These are phyloP conservation scores for Choloepus hoffmanni DNA, from an alignment of 2,113 vertebrate genomes.

Conservation along the genomic window DNA sequence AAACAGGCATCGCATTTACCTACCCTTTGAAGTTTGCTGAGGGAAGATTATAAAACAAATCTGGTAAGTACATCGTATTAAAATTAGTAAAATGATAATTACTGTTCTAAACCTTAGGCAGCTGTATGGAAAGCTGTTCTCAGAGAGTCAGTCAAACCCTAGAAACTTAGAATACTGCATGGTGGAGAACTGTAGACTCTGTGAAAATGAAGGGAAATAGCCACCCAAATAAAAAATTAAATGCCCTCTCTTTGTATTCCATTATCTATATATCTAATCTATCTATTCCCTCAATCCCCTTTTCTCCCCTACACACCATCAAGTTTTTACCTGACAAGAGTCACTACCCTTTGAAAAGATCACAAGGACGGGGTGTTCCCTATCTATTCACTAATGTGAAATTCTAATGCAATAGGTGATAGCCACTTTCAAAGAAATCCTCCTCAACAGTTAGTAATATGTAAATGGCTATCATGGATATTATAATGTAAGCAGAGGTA, in stretches of 20 bases:
- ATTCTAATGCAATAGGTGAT: conserved; percentile 41
- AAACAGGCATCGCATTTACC: not conserved
- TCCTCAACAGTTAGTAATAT: conserved; percentile 66
- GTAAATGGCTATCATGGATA: conserved; percentile 58
- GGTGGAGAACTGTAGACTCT: not conserved
- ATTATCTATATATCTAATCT: not conserved
- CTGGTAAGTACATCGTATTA: not conserved
- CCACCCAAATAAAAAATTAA: not conserved
- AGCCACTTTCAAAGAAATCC: conserved; percentile 48
- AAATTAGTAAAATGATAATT: not conserved
- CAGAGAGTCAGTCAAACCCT: not conserved
- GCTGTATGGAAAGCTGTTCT: not conserved
- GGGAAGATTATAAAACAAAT: not conserved
- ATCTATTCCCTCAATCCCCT: not conserved
- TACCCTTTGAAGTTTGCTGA: not conserved
- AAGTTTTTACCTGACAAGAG: not conserved
- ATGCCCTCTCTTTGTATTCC: not conserved
- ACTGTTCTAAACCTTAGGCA: not conserved
- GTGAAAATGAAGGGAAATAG: conserved; percentile 7
- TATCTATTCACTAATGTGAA: not conserved
- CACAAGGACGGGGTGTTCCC: conserved; percentile 51
- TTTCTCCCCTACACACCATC: not conserved
- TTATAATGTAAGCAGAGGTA: conserved; percentile 53
- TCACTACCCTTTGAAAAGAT: not conserved
- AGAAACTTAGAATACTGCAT: not conserved